Conservation (phyloP, 2,888 invertebrate genomes). For the Noctua comes region DNA sequence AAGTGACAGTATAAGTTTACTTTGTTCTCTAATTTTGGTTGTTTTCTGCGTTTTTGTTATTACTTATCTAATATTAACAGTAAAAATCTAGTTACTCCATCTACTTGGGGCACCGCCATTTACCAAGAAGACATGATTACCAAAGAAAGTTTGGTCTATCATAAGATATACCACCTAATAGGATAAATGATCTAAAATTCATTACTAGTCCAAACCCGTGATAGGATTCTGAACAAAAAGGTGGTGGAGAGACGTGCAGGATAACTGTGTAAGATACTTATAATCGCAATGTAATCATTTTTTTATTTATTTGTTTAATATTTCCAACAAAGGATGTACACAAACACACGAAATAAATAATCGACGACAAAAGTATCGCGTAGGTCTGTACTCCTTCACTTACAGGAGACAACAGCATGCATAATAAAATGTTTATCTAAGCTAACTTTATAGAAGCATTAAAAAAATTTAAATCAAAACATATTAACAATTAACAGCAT, state of each 20-base stretch:
- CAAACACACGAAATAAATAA: no score
- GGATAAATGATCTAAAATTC: neutral
- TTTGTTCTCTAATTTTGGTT: neutral
- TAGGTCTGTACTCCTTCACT: no score
- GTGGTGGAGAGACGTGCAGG: neutral
- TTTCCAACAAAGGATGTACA: no score
- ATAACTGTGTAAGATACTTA: neutral
- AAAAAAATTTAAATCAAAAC: no score
- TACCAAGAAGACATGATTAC: neutral
- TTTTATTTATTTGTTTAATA: no score
- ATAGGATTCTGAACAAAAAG: neutral
- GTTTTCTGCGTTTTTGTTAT: neutral
- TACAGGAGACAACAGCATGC: no score
- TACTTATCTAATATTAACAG: neutral
- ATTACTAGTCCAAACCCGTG: neutral
- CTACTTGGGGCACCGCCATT: neutral
- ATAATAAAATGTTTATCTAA: no score
- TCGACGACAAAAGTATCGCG: no score
- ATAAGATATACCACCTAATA: neutral
- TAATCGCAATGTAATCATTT: no score
- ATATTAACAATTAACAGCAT: neutral
- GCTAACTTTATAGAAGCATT: no score
- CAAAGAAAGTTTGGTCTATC: neutral
- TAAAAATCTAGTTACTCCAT: neutral
- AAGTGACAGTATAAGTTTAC: no score